phyloP scores from a whole-genome alignment of 2,797 vertebrate genomes.

The Loriculus beryllinus region DNA sequence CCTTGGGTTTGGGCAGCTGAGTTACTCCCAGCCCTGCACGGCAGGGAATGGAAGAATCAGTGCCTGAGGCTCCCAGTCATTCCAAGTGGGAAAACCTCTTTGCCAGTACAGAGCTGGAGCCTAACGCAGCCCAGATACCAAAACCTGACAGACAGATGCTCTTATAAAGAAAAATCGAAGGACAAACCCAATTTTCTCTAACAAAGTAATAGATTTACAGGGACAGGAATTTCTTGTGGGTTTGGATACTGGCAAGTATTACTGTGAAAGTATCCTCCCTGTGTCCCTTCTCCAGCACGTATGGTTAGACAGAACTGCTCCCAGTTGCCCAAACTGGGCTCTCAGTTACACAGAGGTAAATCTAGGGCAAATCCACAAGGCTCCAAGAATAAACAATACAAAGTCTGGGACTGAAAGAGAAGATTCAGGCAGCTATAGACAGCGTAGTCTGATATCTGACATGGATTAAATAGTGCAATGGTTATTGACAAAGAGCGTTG shows the following conservation, averaged over 20 bases:
- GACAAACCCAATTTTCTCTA: background rate
- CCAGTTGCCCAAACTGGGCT: background rate
- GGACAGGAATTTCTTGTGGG: constrained; percentile 26
- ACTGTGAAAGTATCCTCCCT: background rate
- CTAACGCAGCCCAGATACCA: background rate
- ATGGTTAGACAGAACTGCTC: background rate
- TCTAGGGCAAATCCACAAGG: background rate
- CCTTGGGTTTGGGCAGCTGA: background rate
- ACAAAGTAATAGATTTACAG: background rate
- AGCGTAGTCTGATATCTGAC: background rate
- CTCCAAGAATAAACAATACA: background rate
- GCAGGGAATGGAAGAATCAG: background rate
- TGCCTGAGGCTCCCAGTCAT: background rate
- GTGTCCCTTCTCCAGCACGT: background rate
- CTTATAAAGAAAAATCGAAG: background rate
- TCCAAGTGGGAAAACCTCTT: background rate
- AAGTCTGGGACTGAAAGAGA: background rate
- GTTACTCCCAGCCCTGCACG: background rate
- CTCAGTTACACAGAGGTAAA: constrained; percentile 1
- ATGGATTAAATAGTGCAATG: background rate
- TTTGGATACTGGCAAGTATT: constrained; percentile 16
- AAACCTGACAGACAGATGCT: background rate
- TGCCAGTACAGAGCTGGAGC: background rate
- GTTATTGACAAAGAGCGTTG: background rate
- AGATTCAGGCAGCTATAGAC: background rate